These are phyloP conservation scores for Rhodinocichla rosea DNA, from an alignment of 2,113 vertebrate species.

Conservation along the genomic window DNA sequence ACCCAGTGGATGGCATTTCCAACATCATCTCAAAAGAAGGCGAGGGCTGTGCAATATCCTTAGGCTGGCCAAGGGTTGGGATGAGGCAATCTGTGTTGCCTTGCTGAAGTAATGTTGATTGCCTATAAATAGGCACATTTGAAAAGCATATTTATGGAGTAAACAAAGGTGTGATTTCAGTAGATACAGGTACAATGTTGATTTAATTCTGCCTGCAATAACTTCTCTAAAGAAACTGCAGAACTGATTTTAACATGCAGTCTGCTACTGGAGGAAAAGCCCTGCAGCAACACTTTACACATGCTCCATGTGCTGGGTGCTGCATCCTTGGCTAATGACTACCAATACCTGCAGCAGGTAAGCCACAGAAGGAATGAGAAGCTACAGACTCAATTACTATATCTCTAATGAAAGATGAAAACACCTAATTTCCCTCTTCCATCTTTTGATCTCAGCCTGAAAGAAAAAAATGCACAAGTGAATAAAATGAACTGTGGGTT, in stretches of 20 bases:
- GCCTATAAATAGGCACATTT: not conserved
- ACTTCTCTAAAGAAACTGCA: not conserved
- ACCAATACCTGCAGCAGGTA: not conserved
- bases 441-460: not conserved
- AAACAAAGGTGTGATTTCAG: not conserved
- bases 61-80: not conserved
- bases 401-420: not conserved
- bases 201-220: not conserved
- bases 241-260: not conserved
- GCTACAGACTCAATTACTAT: not conserved
- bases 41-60: not conserved
- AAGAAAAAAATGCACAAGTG: not conserved
- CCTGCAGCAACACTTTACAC: not conserved
- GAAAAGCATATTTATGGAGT: not conserved
- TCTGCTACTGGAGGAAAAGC: not conserved
- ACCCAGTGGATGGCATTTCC: not conserved
- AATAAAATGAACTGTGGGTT: not conserved
- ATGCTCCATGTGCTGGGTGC: not conserved
- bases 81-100: not conserved
- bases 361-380: not conserved
- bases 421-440: not conserved
- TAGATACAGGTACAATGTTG: not conserved
- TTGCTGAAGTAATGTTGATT: not conserved
- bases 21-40: not conserved
- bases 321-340: not conserved